Conservation (phyloP, 2,113 vertebrate species). For the Vulpes vulpes region DNA sequence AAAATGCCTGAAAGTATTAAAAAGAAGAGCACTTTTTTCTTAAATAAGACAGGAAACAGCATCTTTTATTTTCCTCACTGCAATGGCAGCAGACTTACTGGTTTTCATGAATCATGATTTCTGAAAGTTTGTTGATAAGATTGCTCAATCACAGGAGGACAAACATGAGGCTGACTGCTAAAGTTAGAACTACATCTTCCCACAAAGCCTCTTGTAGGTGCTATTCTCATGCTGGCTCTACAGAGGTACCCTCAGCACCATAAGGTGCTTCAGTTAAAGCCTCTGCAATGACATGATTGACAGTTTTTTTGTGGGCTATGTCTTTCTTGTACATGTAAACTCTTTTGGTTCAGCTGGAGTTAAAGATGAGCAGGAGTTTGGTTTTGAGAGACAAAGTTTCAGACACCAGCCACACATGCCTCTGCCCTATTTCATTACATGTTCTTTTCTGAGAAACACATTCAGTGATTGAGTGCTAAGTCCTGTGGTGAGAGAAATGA, state of each 20-base stretch:
- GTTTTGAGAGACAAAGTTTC: not conserved
- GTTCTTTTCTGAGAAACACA: not conserved
- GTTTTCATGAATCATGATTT: not conserved
- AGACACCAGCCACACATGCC: not conserved
- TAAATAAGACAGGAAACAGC: not conserved
- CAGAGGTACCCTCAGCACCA: conserved; percentile 75
- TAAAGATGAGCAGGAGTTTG: not conserved
- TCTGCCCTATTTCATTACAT: not conserved
- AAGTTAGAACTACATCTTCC: not conserved
- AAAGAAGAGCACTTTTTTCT: not conserved
- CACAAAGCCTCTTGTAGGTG: not conserved
- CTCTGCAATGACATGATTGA: not conserved
- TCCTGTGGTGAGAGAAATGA: not conserved
- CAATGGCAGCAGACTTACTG: not conserved
- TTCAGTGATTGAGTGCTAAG: not conserved
- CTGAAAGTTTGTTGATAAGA: not conserved
- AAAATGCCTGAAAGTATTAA: not conserved
- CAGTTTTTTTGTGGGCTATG: not conserved
- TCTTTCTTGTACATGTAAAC: not conserved
- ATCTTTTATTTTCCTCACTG: not conserved
- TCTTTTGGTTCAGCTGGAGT: not conserved
- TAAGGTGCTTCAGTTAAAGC: not conserved
- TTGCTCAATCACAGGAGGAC: not conserved
- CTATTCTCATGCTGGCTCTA: not conserved
- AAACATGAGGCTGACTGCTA: not conserved